Conservation (phyloP, 2,888 invertebrate genomes). For the Chloromyia formosa region DNA sequence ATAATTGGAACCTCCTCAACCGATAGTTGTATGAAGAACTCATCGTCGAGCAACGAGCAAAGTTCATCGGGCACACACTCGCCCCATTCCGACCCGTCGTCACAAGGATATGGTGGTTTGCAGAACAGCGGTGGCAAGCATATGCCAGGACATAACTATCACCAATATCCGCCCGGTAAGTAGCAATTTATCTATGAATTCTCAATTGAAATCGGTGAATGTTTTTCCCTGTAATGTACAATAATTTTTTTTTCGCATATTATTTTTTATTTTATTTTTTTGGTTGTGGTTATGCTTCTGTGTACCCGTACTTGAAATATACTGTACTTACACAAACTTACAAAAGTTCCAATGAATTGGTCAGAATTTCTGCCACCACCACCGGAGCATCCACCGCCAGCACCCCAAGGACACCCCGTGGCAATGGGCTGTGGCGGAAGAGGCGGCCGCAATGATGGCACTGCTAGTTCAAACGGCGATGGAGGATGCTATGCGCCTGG, state of each 20-base stretch:
- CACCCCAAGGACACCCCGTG: slow-evolving; percentile 59
- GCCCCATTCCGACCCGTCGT: slow-evolving; percentile 61
- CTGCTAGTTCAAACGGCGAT: neutral
- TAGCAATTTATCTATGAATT: slow-evolving; percentile 30
- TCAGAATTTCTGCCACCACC: slow-evolving; percentile 70
- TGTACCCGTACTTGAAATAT: slow-evolving; percentile 35
- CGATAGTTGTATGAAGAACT: slow-evolving; percentile 63
- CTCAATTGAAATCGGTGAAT: neutral
- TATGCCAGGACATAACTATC: slow-evolving; percentile 58
- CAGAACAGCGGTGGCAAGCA: slow-evolving; percentile 49
- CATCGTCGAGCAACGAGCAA: slow-evolving; percentile 55
- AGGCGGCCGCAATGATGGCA: neutral
- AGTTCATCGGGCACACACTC: slow-evolving; percentile 64
- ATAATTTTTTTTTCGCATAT: slow-evolving; percentile 9
- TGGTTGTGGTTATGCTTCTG: slow-evolving; percentile 37
- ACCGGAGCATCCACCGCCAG: slow-evolving; percentile 70
- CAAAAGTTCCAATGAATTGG: slow-evolving; percentile 66
- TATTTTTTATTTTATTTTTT: slow-evolving; percentile 26
- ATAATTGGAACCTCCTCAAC: slow-evolving; percentile 66
- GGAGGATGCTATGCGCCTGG: slow-evolving; percentile 59
- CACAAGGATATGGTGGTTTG: slow-evolving; percentile 52
- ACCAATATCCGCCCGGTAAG: slow-evolving; percentile 62
- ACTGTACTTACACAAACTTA: slow-evolving; percentile 47
- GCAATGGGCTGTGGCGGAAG: neutral
- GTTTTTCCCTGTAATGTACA: slow-evolving; percentile 22